These are phyloP conservation scores for Canis aureus DNA, from an alignment of 2,113 vertebrate species.

Conservation along the genomic window DNA sequence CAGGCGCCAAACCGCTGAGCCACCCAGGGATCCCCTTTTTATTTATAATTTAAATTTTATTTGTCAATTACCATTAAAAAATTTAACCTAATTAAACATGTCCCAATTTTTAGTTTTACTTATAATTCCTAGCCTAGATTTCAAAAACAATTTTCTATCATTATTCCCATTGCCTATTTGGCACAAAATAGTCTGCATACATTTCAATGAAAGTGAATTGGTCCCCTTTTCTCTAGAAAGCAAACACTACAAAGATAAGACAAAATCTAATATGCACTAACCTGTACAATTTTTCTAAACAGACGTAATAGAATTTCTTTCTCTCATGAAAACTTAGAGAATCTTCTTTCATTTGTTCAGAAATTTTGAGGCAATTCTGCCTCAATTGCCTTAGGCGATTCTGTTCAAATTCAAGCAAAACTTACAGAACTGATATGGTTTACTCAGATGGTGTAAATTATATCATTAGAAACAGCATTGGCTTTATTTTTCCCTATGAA, in stretches of 20 bases:
- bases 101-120: slow-evolving; percentile 2
- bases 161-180: background rate
- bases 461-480: slow-evolving; percentile 1
- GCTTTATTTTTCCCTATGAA: slow-evolving; percentile 67
- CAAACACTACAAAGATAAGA: background rate
- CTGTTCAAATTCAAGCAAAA: slow-evolving; percentile 61
- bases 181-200: background rate
- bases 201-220: background rate
- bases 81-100: background rate
- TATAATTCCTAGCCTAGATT: background rate
- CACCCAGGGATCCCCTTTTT: no score
- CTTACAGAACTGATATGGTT: background rate
- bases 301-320: background rate
- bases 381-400: background rate
- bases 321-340: background rate
- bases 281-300: background rate
- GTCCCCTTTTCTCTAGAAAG: slow-evolving; percentile 10
- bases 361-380: background rate
- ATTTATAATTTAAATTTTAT: slow-evolving; percentile 6
- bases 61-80: slow-evolving; percentile 11
- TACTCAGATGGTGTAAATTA: slow-evolving; percentile 50
- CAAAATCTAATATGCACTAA: background rate
- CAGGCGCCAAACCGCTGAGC: no score
- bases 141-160: background rate
- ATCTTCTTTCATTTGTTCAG: slow-evolving; percentile 60